A percentile compares a stretch with the other conserved stretches of the same genome.
phyloP scores from a whole-genome alignment of 1,140 invertebrate species.

The Drosophila funebris region DNA sequence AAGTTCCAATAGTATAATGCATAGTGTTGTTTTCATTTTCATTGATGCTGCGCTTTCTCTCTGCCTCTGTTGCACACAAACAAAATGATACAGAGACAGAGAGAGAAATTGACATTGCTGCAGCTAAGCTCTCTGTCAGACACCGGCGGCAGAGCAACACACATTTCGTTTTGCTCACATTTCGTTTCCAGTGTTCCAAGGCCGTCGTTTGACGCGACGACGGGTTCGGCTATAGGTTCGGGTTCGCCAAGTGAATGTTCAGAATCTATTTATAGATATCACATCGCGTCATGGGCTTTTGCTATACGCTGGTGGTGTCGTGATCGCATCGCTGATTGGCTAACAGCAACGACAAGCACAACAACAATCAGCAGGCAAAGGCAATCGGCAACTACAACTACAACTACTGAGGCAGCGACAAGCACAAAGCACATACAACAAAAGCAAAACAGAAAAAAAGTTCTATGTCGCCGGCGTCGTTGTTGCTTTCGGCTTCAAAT shows the following conservation, averaged over 20 bases:
- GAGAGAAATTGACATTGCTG: background rate
- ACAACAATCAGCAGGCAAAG: slow-evolving; percentile 34
- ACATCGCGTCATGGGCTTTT: slow-evolving; percentile 63
- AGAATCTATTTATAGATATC: slow-evolving; percentile 74
- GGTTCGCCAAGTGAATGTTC: slow-evolving; percentile 65
- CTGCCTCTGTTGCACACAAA: background rate
- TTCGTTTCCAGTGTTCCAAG: slow-evolving; percentile 52
- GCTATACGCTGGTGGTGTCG: slow-evolving; percentile 65
- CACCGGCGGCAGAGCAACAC: slow-evolving; percentile 6
- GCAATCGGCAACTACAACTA: slow-evolving; percentile 55
- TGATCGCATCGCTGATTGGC: slow-evolving; percentile 67
- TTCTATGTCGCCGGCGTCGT: slow-evolving; percentile 67
- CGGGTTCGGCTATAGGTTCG: slow-evolving; percentile 25
- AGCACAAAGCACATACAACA: slow-evolving; percentile 28
- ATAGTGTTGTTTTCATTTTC: slow-evolving; percentile 5
- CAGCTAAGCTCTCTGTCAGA: background rate
- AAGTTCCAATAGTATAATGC: background rate
- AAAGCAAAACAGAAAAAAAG: slow-evolving; percentile 47
- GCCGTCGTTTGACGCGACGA: slow-evolving; percentile 34
- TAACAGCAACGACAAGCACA: slow-evolving; percentile 3
- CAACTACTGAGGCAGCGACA: slow-evolving; percentile 47
- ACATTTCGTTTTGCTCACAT: slow-evolving; percentile 13
- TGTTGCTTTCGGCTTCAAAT: slow-evolving; percentile 70
- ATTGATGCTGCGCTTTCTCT: slow-evolving; percentile 16
- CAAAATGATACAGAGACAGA: background rate